Evolutionary conservation across 2,113 vertebrate species (phyloP).

Genomic region (Aix galericulata): DNA sequence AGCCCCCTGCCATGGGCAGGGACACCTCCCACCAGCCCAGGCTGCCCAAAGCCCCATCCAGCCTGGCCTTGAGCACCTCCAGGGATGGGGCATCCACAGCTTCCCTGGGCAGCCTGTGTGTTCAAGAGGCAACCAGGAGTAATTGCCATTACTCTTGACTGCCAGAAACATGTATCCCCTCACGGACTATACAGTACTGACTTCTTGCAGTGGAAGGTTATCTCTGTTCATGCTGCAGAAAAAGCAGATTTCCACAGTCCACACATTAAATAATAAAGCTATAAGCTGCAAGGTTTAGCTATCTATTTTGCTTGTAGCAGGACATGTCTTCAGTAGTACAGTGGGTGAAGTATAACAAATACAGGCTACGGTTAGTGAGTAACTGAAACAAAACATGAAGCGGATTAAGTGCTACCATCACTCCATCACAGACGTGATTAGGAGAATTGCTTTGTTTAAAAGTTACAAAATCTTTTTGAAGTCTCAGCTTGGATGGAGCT

Average conservation of each 20-base stretch:
- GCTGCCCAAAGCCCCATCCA: no score
- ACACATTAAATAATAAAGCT: background rate
- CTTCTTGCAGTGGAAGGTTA: background rate
- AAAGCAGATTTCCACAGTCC: background rate
- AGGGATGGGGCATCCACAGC: no score
- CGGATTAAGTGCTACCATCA: slow-evolving; percentile 9
- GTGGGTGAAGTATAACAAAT: background rate
- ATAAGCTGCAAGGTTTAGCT: background rate
- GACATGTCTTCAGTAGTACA: background rate
- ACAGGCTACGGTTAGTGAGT: background rate
- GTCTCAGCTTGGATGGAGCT: slow-evolving; percentile 20
- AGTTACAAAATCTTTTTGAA: slow-evolving; percentile 42
- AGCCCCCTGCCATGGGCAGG: no score
- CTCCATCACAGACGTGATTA: background rate
- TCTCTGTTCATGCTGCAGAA: background rate
- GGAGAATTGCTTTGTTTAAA: slow-evolving; percentile 32
- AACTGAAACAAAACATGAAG: background rate
- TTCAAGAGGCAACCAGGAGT: background rate
- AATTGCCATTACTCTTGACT: background rate
- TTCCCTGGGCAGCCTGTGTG: no score
- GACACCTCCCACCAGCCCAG: no score
- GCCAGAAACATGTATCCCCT: background rate
- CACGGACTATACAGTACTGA: background rate
- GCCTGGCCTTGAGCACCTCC: no score
- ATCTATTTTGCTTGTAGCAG: background rate